Evolutionary conservation across 2,113 vertebrate genomes (phyloP), one percentile per base, ranked within the genome.

Genomic region (Anguilla rostrata): DNA sequence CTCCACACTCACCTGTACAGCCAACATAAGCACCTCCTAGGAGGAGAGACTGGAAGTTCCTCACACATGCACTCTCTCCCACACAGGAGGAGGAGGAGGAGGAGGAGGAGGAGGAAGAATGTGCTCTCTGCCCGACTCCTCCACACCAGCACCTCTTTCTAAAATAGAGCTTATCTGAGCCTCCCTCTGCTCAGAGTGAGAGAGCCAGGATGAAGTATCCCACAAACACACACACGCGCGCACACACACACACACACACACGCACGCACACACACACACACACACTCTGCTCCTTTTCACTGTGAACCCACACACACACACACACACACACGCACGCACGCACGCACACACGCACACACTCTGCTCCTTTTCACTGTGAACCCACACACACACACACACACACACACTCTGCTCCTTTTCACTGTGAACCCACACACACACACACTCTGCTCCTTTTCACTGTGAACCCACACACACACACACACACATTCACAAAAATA

Each of bases 241-340:
- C n/a, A n/a, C n/a, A n/a, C n/a, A n/a, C n/a, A n/a, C n/a, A n/a
- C n/a, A n/a, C n/a, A n/a, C n/a, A n/a, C n/a, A n/a, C n/a, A n/a
- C n/a, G n/a, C n/a, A n/a, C n/a, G n/a, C n/a, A n/a, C n/a, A n/a
- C n/a, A 56, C 66, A 49, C 22, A 39, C 18, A 46, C 11, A 53
- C n/a, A 39, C 57, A 39, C 53, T 15, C 8, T 34, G 34, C 34
- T 34, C 34, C 34, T 34, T 34, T 66, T 78, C 22, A 43, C 2
- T 16, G 63, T 5, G 43, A 87, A 6, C 57, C 46, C n/a, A n/a
- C n/a, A 82, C 71, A 85, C 40, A 78, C 63, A 85, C 82, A 83
- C 34, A 29, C 82, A 57, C 41, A 83, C 40, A 53, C 84, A 11
- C n/a, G n/a, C n/a, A n/a, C n/a, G n/a, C n/a, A n/a, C n/a, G n/a